Conservation (phyloP, 2,797 vertebrate genomes). For the Hippoglossus hippoglossus region DNA sequence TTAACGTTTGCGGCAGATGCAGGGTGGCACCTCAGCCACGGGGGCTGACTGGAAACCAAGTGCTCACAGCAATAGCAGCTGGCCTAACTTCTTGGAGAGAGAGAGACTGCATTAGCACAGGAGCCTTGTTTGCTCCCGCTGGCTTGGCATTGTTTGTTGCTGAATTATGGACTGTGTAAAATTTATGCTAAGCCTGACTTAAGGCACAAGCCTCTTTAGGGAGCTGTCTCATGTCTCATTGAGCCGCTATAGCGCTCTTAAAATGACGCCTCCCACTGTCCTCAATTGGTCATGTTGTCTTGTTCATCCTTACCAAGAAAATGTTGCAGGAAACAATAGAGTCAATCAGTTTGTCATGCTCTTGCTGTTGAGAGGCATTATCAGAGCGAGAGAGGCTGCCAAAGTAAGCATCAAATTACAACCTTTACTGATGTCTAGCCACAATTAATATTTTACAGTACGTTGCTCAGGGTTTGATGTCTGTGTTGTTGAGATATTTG, state of each 20-base stretch:
- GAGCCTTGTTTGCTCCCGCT: slow-evolving; percentile 50
- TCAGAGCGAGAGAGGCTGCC: not conserved
- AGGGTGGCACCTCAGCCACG: slow-evolving; percentile 48
- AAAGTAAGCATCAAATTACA: not conserved
- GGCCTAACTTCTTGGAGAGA: slow-evolving; percentile 35
- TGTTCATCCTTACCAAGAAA: slow-evolving; percentile 26
- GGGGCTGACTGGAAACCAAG: slow-evolving; percentile 56
- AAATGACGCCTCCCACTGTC: slow-evolving; percentile 44
- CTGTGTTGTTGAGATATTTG: too few species aligned
- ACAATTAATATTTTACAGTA: too few species aligned
- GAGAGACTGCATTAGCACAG: slow-evolving; percentile 21
- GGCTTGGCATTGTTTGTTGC: slow-evolving; percentile 51
- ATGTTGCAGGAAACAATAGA: slow-evolving; percentile 18
- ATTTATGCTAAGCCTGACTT: slow-evolving; percentile 68
- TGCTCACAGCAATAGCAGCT: slow-evolving; percentile 51
- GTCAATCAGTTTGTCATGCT: slow-evolving; percentile 20
- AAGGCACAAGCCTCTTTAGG: slow-evolving; percentile 52
- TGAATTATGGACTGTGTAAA: slow-evolving; percentile 61
- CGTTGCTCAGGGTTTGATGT: too few species aligned
- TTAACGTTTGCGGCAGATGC: slow-evolving; percentile 64
- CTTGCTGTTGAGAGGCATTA: slow-evolving; percentile 2
- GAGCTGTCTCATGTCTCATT: slow-evolving; percentile 63
- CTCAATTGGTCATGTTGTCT: slow-evolving; percentile 41
- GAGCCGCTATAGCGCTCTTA: slow-evolving; percentile 40
- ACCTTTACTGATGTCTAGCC: not conserved